These are phyloP conservation scores for Campoletis sonorensis DNA, from an alignment of 1,140 invertebrate species.

Conservation along the genomic window DNA sequence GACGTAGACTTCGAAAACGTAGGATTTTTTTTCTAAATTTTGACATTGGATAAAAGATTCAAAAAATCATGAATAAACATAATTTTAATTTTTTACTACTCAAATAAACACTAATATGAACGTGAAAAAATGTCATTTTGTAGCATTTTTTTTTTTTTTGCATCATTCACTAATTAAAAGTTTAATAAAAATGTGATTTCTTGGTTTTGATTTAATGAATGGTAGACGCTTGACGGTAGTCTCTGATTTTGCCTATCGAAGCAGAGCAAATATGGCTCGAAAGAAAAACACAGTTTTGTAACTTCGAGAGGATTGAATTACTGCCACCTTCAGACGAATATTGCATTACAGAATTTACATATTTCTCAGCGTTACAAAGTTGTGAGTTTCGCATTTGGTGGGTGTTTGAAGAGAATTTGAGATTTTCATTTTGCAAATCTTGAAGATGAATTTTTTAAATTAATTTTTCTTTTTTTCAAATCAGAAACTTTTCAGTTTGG, in stretches of 20 bases:
- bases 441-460: too few species aligned
- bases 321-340: not conserved
- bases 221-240: not conserved
- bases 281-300: not conserved
- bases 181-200: not conserved
- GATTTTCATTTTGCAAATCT: too few species aligned
- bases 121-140: not conserved
- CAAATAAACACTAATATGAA: not conserved
- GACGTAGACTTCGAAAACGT: too few species aligned
- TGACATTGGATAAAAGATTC: not conserved
- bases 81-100: too few species aligned
- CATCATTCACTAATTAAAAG: not conserved
- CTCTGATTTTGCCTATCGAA: not conserved
- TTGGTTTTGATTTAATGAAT: not conserved
- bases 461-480: too few species aligned
- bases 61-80: not conserved
- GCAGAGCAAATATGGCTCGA: not conserved
- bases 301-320: not conserved
- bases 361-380: not conserved
- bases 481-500: too few species aligned
- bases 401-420: too few species aligned
- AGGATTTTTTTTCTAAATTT: not conserved
- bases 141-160: constrained; percentile 1
- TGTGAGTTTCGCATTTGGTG: not conserved
- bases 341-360: not conserved